These are phyloP conservation scores for Micromesistius poutassou DNA, from an alignment of 2,797 vertebrate genomes.

Conservation along the genomic window DNA sequence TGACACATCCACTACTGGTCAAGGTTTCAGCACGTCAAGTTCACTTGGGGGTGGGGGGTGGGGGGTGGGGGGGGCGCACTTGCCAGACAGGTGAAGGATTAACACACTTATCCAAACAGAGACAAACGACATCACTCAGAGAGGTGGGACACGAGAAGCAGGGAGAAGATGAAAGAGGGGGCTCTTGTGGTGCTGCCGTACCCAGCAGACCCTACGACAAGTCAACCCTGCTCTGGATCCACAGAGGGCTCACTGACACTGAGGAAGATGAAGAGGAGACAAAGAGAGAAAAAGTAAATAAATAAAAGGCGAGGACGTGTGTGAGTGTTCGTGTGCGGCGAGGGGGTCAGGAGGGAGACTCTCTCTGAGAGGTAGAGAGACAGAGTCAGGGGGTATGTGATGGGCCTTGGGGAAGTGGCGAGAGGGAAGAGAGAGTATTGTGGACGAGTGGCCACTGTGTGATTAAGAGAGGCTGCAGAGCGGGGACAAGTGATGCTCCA, in stretches of 20 bases:
- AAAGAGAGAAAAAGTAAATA: slow-evolving; percentile 23
- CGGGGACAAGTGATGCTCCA: slow-evolving; percentile 4
- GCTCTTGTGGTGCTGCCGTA: slow-evolving; percentile 24
- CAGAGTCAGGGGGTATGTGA: slow-evolving; percentile 31
- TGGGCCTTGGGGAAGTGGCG: slow-evolving; percentile 24
- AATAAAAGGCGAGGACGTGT: slow-evolving; percentile 30
- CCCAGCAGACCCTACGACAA: slow-evolving; percentile 33
- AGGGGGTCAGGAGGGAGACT: slow-evolving; percentile 24
- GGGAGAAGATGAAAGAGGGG: slow-evolving; percentile 48
- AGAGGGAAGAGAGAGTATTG: slow-evolving; percentile 17
- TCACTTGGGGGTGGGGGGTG: slow-evolving; percentile 34
- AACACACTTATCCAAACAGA: slow-evolving; percentile 57
- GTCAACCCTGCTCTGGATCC: slow-evolving; percentile 40
- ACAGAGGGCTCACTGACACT: slow-evolving; percentile 30
- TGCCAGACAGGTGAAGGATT: slow-evolving; percentile 44
- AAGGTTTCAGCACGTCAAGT: slow-evolving; percentile 59
- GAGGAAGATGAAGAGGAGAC: slow-evolving; percentile 13
- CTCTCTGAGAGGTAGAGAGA: slow-evolving; percentile 8
- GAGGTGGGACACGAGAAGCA: slow-evolving; percentile 29
- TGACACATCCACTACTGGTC: slow-evolving; percentile 40
- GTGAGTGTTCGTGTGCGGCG: slow-evolving; percentile 3
- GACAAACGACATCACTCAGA: slow-evolving; percentile 43
- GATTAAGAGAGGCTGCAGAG: slow-evolving; percentile 24
- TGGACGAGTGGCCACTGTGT: slow-evolving; percentile 12
- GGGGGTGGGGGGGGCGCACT: slow-evolving; percentile 18